Base-by-base conservation (phyloP, 1,140 invertebrate genomes). In the Anastrepha obliqua region DNA sequence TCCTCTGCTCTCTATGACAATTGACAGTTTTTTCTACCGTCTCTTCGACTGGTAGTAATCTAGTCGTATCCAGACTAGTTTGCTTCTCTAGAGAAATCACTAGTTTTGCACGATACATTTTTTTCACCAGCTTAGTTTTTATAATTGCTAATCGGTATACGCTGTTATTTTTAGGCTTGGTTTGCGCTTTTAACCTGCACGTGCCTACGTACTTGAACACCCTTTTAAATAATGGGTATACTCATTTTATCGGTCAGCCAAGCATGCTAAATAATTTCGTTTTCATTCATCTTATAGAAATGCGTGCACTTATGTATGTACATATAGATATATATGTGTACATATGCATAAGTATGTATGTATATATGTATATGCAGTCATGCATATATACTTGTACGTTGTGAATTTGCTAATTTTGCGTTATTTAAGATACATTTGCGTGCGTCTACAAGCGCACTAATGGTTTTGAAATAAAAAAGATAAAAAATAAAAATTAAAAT, bases 231-330 rank as follows among this genome's bases (percentile, higher is more conserved):
- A 9, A 74, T 74, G 42, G 39, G 17, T 15, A 13, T 47, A 42
- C 67, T 44, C 67, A 47, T 74, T 74, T 74, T 74, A 74, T 74
- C 67, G 15, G 42, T n/a, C 67, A 74, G 67, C 67, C 67, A 74
- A 74, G 67, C 42, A 74, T 74, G 44, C 67, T 6, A 74, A 74
- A 11, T 7, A 74, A 74, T 74, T 74, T 74, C n/a, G 9, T 74
- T 74, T 44, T 2, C 67, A 74, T 74, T 74, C 15, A 74, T 44
- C 67, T 74, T 74, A 74, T n/a, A 74, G 15, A 47, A 44, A 47
- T 47, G 42, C 39, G 42, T 74, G 42, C 39, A 13, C 9, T 70
- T 70, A 44, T 42, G 15, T 55, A 55, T 55, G 15, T 13, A 17
- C 60, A 62, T 62, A 44, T 70, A 17, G 44, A 42, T 29, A 44